Evolutionary conservation across 2,888 invertebrate genomes (phyloP).

Genomic region (Polyommatus iphigenia): DNA sequence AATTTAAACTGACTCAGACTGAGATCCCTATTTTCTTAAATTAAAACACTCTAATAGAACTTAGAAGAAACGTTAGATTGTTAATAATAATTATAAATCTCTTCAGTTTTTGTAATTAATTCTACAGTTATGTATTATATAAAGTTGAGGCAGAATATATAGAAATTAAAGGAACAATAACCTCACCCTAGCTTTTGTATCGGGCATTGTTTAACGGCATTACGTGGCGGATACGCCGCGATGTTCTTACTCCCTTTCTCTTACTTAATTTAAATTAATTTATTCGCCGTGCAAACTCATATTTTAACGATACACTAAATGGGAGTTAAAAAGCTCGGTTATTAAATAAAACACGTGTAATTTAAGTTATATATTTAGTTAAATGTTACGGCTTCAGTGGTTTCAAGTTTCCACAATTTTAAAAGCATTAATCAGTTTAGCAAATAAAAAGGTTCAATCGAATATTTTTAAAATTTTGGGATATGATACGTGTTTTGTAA

Average conservation of each 20-base stretch:
- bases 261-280: conserved; percentile 76
- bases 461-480: neutral
- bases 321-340: conserved; percentile 33
- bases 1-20: too few species aligned
- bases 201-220: conserved; percentile 67
- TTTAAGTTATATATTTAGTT: conserved; percentile 9
- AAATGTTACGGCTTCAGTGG: neutral
- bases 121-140: conserved; percentile 30
- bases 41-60: too few species aligned
- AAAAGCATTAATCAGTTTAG: neutral
- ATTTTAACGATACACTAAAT: conserved; percentile 55
- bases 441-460: neutral
- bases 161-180: conserved; percentile 54
- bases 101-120: conserved; percentile 28
- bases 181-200: conserved; percentile 65
- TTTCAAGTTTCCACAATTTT: neutral
- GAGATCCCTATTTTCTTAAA: too few species aligned
- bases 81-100: too few species aligned
- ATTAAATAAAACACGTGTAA: conserved; percentile 28
- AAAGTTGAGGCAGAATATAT: conserved; percentile 34
- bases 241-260: conserved; percentile 68
- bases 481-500: too few species aligned
- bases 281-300: conserved; percentile 62
- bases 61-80: too few species aligned
- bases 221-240: conserved; percentile 56